phyloP scores from a whole-genome alignment of 2,113 vertebrate species.

The Brachionichthys hirsutus region DNA sequence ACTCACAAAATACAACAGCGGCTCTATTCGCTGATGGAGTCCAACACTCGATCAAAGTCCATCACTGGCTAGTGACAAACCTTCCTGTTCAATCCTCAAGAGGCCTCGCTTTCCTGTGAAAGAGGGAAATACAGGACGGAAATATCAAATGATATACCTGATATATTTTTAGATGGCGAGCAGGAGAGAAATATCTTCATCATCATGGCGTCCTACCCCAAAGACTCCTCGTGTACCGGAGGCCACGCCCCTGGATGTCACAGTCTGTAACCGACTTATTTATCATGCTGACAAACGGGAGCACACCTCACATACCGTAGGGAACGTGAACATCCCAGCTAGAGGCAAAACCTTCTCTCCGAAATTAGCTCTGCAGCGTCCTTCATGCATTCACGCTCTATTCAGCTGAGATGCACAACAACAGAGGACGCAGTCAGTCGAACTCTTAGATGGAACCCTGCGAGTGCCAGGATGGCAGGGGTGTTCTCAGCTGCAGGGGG shows the following conservation, averaged over 20 bases:
- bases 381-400: slow-evolving; percentile 4
- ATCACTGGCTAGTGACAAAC: slow-evolving; percentile 11
- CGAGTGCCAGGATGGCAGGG: slow-evolving; percentile 20
- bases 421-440: slow-evolving; percentile 6
- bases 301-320: slow-evolving; percentile 52
- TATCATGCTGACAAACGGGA: slow-evolving; percentile 50
- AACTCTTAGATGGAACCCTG: slow-evolving; percentile 2
- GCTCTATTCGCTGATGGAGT: slow-evolving; percentile 32
- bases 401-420: slow-evolving; percentile 4
- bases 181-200: slow-evolving; percentile 33
- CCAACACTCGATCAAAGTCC: slow-evolving; percentile 14
- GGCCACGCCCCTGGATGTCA: slow-evolving; percentile 48
- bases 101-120: slow-evolving; percentile 20
- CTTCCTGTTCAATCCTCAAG: slow-evolving; percentile 18
- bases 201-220: slow-evolving; percentile 16
- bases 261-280: slow-evolving; percentile 59
- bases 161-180: slow-evolving; percentile 4
- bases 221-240: slow-evolving; percentile 36
- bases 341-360: slow-evolving; percentile 39
- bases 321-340: slow-evolving; percentile 43
- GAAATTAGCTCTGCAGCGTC: slow-evolving; percentile 20
- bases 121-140: slow-evolving; percentile 29
- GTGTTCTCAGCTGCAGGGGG: slow-evolving; percentile 48
- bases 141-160: slow-evolving; percentile 31
- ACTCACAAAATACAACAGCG: slow-evolving; percentile 15